Percentiles rank a stretch among this genome's conserved stretches.
phyloP scores from a whole-genome alignment of 2,797 vertebrate genomes.

The Takifugu rubripes region DNA sequence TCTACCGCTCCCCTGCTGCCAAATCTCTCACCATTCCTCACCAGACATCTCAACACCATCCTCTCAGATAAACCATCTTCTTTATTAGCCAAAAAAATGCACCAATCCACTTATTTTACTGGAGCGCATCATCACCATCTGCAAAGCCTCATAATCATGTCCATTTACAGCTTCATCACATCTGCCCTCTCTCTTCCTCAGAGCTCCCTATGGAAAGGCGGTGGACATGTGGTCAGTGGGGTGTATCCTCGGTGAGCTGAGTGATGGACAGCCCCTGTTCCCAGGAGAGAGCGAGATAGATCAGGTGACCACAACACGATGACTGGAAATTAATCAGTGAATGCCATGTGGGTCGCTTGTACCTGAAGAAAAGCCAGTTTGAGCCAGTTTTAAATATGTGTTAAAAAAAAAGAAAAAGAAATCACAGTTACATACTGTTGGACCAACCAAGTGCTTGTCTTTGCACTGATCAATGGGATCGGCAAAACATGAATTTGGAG shows the following conservation, averaged over 20 bases:
- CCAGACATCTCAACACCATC: slow-evolving; percentile 80
- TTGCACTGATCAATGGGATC: too few relatives aligned
- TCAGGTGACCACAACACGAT: slow-evolving; percentile 74
- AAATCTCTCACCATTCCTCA: slow-evolving; percentile 81
- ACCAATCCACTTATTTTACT: background rate
- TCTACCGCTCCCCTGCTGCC: slow-evolving; percentile 60
- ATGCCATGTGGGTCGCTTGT: background rate
- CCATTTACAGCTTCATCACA: too few relatives aligned
- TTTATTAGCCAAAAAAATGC: slow-evolving; percentile 9
- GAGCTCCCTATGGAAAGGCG: slow-evolving; percentile 95
- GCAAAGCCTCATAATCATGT: too few relatives aligned
- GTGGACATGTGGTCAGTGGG: slow-evolving; percentile 99
- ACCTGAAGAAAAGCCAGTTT: too few relatives aligned
- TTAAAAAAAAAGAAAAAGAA: too few relatives aligned
- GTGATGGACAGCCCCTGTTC: slow-evolving; percentile 95
- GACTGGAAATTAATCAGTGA: background rate
- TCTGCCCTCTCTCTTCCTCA: slow-evolving; percentile 42
- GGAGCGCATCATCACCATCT: background rate
- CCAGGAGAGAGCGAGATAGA: slow-evolving; percentile 99
- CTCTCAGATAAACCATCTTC: slow-evolving; percentile 39
- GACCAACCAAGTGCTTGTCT: too few relatives aligned
- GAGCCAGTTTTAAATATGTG: too few relatives aligned
- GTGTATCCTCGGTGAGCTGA: slow-evolving; percentile 96
- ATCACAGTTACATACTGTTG: too few relatives aligned
- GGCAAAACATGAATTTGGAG: too few relatives aligned